A percentile compares a stretch with the other conserved stretches of the same genome.
These are phyloP conservation scores for Scomber colias DNA, from an alignment of 2,113 vertebrate genomes.

Conservation along the genomic window DNA sequence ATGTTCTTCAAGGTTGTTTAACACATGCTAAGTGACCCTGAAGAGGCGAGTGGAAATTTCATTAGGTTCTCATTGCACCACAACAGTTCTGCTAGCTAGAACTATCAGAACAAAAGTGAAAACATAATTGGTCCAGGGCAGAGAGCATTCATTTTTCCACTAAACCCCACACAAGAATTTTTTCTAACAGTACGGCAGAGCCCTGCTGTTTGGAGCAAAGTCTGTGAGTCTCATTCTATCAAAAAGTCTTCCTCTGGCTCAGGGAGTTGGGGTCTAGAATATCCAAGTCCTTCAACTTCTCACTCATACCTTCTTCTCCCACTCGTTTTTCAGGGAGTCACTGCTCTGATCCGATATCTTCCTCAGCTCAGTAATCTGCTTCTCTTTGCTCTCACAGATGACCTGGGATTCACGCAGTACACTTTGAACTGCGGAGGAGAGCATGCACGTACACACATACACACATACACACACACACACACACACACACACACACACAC, in stretches of 20 bases:
- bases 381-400: conserved; percentile 92
- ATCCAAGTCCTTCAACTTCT: conserved; percentile 60
- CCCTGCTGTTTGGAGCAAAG: conserved; percentile 40
- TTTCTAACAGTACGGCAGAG: conserved; percentile 10
- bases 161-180: conserved; percentile 10
- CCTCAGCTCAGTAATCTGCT: conserved; percentile 94
- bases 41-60: conserved; percentile 48
- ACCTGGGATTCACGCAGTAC: conserved; percentile 92
- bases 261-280: conserved; percentile 38
- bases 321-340: conserved; percentile 92
- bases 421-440: conserved; percentile 90
- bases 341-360: conserved; percentile 92
- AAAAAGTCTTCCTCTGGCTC: conserved; percentile 56
- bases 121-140: conserved; percentile 51
- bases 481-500: conserved; percentile 14
- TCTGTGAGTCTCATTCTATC: conserved; percentile 51
- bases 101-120: conserved; percentile 33
- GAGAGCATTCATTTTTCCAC: conserved; percentile 42
- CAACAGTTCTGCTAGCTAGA: conserved; percentile 25
- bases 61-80: conserved; percentile 45
- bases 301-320: conserved; percentile 93
- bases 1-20: conserved; percentile 25
- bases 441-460: conserved; percentile 18
- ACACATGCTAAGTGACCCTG: conserved; percentile 31
- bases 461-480: not conserved